These are phyloP conservation scores for Pseudochirops corinnae DNA, from an alignment of 2,797 vertebrate genomes.

Conservation along the genomic window DNA sequence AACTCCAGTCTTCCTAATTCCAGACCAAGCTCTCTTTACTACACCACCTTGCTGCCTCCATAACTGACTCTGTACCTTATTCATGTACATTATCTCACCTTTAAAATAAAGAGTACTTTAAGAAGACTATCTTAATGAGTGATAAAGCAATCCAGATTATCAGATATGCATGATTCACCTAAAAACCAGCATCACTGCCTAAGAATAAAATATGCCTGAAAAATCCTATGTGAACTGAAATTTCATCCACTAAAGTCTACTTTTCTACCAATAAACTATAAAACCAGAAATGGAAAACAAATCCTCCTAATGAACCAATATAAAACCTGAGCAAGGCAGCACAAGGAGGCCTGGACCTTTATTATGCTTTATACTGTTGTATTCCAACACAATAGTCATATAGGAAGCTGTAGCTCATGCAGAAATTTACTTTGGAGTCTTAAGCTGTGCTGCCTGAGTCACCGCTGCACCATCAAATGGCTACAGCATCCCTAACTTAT, in stretches of 20 bases:
- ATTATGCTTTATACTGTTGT: conserved; percentile 4
- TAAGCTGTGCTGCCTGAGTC: neutral
- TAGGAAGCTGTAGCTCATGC: neutral
- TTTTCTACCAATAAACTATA: conserved; percentile 16
- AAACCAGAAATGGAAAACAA: conserved; percentile 43
- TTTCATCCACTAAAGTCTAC: neutral
- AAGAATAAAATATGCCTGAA: neutral
- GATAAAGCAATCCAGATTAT: neutral
- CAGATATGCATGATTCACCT: neutral
- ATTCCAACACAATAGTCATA: conserved; percentile 7
- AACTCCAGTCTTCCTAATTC: neutral
- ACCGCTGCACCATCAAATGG: neutral
- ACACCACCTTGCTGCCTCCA: neutral
- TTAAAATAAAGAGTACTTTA: conserved; percentile 43
- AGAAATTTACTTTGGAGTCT: neutral
- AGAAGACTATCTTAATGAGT: neutral
- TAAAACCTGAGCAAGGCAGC: conserved; percentile 13
- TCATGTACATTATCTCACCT: neutral
- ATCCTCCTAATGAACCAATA: neutral
- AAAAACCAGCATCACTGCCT: neutral
- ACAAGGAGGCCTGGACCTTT: neutral
- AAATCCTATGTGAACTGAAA: neutral
- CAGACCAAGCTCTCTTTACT: neutral
- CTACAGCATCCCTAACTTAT: neutral
- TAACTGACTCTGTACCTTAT: neutral